Base-by-base conservation (phyloP, 2,113 vertebrate species). In the Platysteira castanea region DNA sequence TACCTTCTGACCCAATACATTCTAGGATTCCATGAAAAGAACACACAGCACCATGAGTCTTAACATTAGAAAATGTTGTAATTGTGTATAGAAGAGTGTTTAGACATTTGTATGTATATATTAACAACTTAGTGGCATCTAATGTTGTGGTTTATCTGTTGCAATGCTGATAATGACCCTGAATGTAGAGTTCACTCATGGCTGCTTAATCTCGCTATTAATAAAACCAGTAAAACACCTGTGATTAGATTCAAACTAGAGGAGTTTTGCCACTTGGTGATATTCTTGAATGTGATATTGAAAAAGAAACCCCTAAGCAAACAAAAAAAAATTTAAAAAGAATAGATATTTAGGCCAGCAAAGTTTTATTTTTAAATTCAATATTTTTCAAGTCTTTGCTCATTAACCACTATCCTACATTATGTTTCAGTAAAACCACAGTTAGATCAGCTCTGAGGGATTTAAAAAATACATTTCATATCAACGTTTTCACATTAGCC, bases 281-380 rank as follows among this genome's bases (percentile, higher is more conserved):
- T 18, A 31, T 46, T 84, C 33, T 47, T 81, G 50, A 90, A 69
- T 30, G 5, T 0, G 2, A 21, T 27, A 87, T 10, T 53, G 42
- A 84, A 89, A 88, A 46, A 78, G 11, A 84, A 78, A 46, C 2
- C 2, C 3, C 3, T 33, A 73, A 50, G 10, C 1, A 11, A 69
- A 7, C 15, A 53, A 50, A 23, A 3, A 15, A n/a, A 35, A 10
- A 6, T 16, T 14, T 15, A 13, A 1, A 9, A 27, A 24, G 1
- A 59, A 67, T 6, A 78, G 3, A 19, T 63, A 60, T 49, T 81
- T 77, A 75, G 15, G n/a, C 52, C 50, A 84, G 57, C 2, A 77
- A 65, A 50, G 20, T 22, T 61, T 30, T 56, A 84, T 67, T 87
- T 85, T 83, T 49, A 81, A 39, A 39, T 47, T 33, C 23, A 44